These are phyloP conservation scores for Aculops lycopersici DNA, from an alignment of 1,140 invertebrate genomes.

Conservation along the genomic window DNA sequence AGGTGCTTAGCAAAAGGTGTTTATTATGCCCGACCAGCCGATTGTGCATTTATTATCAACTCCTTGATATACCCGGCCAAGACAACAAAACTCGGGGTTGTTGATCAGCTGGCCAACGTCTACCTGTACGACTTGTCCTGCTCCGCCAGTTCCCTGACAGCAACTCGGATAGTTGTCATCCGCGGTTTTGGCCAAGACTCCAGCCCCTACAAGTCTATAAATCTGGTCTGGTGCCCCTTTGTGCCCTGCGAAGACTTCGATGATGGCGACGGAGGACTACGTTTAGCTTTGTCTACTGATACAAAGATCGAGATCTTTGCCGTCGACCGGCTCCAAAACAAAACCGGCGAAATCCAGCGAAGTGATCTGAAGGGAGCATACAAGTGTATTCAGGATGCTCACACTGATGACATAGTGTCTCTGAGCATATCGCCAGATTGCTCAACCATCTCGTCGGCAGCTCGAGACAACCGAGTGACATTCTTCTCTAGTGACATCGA, in stretches of 20 bases:
- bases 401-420: neutral
- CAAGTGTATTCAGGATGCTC: neutral
- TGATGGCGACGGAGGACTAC: neutral
- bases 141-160: too few relatives aligned
- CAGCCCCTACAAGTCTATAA: too few relatives aligned
- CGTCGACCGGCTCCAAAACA: neutral
- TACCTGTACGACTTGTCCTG: neutral
- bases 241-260: neutral
- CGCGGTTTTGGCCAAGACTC: too few relatives aligned
- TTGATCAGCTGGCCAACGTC: neutral
- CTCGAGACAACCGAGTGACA: neutral
- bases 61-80: neutral
- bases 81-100: neutral
- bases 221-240: neutral
- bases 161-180: too few relatives aligned
- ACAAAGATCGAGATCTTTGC: neutral
- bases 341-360: neutral
- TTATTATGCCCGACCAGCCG: neutral
- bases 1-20: neutral
- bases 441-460: neutral
- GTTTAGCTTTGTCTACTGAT: neutral
- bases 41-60: neutral
- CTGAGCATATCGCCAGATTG: neutral
- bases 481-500: neutral
- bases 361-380: neutral